Evolutionary conservation across 2,888 invertebrate genomes (phyloP), one percentile per base, ranked within the genome.

Genomic region (Tetranychus truncatus): DNA sequence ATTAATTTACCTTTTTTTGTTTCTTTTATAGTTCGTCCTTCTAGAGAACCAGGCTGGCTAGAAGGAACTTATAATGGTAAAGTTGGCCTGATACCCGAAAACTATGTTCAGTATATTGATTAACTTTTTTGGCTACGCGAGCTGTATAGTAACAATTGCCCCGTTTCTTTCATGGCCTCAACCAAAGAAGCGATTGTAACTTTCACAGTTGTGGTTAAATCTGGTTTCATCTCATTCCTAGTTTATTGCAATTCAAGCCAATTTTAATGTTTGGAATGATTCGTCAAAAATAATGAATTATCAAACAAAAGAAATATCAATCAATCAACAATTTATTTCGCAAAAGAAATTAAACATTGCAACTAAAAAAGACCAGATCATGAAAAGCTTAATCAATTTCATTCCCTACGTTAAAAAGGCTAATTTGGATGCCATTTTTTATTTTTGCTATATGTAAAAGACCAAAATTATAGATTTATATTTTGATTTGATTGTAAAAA

Each of bases 41-140:
- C 95, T 44, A 89, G 91, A 81, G 97, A 97, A 85, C 95, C 95
- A 24, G 96, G 97, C 80, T 97, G 97, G 97, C 86, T 97, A 81
- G 93, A 95, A 83, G 97, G 97, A 78, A 90, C 91, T 75, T 86
- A 96, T 79, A 89, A 92, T 84, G 95, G 95, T 77, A 89, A 89
- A 84, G 89, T 89, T 73, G 95, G 96, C 74, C 87, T 96, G 78
- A 91, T 96, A 84, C 95, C 95, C 77, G 92, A 92, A 84, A 96
- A 96, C 86, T 96, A 96, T 84, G 94, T 95, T 76, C 94, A 95
- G 85, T 87, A 67, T 66, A 74, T 77, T 21, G 76, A 76, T 72
- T 77, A 45, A 76, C 45, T 72, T 72, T 46, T 15, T 55, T 34
- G 34, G 34, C 34, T 4, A 34, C 34, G 4, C 34, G 4, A 34